These are phyloP conservation scores for Vireo griseus DNA, from an alignment of 2,797 vertebrate genomes.

Conservation along the genomic window DNA sequence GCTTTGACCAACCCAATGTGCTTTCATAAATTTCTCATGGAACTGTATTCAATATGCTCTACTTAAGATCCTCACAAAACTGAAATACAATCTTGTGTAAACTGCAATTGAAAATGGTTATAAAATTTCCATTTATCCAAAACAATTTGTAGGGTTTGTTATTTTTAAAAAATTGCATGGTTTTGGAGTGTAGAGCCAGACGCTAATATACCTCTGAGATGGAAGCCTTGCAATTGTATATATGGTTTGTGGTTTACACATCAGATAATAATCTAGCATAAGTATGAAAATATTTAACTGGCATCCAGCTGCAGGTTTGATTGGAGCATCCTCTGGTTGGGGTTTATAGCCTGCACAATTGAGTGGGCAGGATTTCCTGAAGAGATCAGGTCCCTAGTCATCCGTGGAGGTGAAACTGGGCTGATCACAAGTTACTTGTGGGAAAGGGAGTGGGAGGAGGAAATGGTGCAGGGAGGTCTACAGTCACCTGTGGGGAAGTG, in stretches of 20 bases:
- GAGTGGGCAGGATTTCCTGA: conserved; percentile 11
- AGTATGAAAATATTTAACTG: conserved; percentile 11
- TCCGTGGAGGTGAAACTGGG: not conserved
- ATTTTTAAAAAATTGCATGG: not conserved
- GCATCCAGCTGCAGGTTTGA: not conserved
- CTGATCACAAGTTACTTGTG: not conserved
- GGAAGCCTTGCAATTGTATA: not conserved
- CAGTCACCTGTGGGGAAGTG: not conserved
- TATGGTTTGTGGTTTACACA: conserved; percentile 25
- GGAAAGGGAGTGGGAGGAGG: not conserved
- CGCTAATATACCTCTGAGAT: not conserved
- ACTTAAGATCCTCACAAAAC: not conserved
- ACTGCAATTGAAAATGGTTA: conserved; percentile 10
- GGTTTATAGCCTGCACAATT: not conserved
- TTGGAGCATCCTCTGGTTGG: conserved; percentile 13
- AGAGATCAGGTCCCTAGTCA: not conserved
- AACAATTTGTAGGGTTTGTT: conserved; percentile 12
- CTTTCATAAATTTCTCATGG: not conserved
- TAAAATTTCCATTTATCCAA: not conserved
- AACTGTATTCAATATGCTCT: not conserved
- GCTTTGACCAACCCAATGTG: not conserved
- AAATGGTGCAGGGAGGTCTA: not conserved
- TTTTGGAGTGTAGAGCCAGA: not conserved
- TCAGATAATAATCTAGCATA: not conserved
- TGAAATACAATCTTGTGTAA: conserved; percentile 27